phyloP scores from a whole-genome alignment of 2,888 invertebrate species.

The Melieria omissa region DNA sequence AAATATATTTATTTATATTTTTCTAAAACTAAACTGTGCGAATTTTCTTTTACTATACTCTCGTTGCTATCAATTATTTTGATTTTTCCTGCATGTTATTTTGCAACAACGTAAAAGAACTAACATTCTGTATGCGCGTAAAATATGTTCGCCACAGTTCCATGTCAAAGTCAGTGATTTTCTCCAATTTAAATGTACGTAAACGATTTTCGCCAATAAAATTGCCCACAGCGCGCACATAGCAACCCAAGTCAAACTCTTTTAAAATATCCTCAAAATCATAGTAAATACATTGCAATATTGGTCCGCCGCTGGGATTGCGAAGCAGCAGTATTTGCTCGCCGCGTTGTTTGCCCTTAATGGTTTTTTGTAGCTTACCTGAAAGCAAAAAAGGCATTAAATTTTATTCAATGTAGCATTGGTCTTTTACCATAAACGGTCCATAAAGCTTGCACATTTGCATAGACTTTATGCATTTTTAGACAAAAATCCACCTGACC shows the following conservation, averaged over 20 bases:
- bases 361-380: slow-evolving; percentile 59
- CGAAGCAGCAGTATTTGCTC: slow-evolving; percentile 57
- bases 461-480: slow-evolving; percentile 53
- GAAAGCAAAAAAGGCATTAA: slow-evolving; percentile 5
- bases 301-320: slow-evolving; percentile 53
- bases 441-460: slow-evolving; percentile 55
- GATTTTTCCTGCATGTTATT: slow-evolving; percentile 14
- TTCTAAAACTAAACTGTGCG: not conserved
- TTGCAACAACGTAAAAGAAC: slow-evolving; percentile 57
- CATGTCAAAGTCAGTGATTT: slow-evolving; percentile 45
- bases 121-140: slow-evolving; percentile 58
- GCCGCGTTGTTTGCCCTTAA: slow-evolving; percentile 53
- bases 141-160: slow-evolving; percentile 46
- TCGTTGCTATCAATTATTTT: no score
- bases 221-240: slow-evolving; percentile 57
- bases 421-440: slow-evolving; percentile 58
- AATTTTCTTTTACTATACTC: no score
- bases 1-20: not conserved
- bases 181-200: slow-evolving; percentile 54
- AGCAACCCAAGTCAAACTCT: slow-evolving; percentile 40
- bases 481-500: slow-evolving; percentile 58
- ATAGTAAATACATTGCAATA: slow-evolving; percentile 59
- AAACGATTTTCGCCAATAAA: slow-evolving; percentile 56
- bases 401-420: not conserved
- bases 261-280: slow-evolving; percentile 53